Percentiles rank a stretch among this genome's conserved stretches.
Conservation (phyloP, 1,140 invertebrate species). For the Neotoxoptera formosana region DNA sequence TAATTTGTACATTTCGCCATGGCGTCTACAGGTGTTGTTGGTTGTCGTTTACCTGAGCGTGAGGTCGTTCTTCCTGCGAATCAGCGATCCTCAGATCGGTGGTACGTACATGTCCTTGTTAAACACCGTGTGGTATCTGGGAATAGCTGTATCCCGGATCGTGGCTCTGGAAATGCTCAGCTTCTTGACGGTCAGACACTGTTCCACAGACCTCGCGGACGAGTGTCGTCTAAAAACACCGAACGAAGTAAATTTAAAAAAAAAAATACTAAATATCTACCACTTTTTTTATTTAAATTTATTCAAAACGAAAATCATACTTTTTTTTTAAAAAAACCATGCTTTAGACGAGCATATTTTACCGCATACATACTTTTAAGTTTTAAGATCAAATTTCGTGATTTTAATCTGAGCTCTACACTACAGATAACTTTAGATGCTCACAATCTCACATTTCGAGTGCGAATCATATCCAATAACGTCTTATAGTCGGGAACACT, state of each 20-base stretch:
- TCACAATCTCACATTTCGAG: too few species aligned
- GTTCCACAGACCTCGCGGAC: constrained; percentile 62
- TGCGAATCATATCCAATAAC: not conserved
- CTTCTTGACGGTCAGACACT: constrained; percentile 80
- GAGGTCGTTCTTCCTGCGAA: constrained; percentile 84
- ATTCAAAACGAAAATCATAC: too few species aligned
- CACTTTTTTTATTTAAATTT: not conserved
- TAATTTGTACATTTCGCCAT: not conserved
- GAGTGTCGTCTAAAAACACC: not conserved
- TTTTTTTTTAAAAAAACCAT: not conserved
- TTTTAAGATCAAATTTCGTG: not conserved
- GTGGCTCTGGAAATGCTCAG: constrained; percentile 92
- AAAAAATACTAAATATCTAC: not conserved
- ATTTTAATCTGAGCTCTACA: not conserved
- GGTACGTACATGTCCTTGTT: constrained; percentile 99
- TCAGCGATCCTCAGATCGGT: constrained; percentile 92
- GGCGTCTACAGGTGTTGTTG: not conserved
- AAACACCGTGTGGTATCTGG: constrained; percentile 95
- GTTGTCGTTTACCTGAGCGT: constrained; percentile 76
- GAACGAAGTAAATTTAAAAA: not conserved
- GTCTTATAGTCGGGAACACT: too few species aligned
- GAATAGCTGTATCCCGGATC: constrained; percentile 96
- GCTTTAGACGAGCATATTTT: not conserved
- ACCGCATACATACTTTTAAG: not conserved
- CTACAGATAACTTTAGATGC: too few species aligned